Conservation (phyloP, 2,888 invertebrate species). For the Holacanthella duospinosa region DNA sequence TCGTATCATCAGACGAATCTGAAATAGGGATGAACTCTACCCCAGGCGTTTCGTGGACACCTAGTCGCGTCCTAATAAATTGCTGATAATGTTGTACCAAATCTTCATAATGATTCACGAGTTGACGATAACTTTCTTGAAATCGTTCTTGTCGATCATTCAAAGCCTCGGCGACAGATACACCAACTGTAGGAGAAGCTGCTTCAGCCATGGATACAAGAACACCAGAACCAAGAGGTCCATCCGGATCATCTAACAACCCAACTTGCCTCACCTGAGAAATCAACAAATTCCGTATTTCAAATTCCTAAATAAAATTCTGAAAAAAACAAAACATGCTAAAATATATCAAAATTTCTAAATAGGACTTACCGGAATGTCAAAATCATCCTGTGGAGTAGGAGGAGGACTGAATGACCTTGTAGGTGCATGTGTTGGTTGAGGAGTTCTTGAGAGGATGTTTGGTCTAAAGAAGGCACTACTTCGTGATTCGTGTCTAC, state of each 20-base stretch:
- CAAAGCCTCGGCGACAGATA: slow-evolving; percentile 14
- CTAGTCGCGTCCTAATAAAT: slow-evolving; percentile 22
- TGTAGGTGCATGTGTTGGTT: not conserved
- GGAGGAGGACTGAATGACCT: not conserved
- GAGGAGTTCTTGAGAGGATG: slow-evolving; percentile 17
- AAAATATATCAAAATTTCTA: not conserved
- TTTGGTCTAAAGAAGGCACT: slow-evolving; percentile 23
- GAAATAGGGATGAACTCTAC: not conserved
- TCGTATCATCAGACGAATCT: not conserved
- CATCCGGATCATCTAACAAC: not conserved
- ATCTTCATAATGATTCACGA: slow-evolving; percentile 36
- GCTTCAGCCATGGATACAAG: not conserved
- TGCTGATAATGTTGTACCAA: slow-evolving; percentile 34
- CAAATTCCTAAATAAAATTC: too few relatives aligned
- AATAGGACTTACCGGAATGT: slow-evolving; percentile 8
- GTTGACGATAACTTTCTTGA: slow-evolving; percentile 32
- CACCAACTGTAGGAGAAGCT: not conserved
- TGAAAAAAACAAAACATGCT: not conserved
- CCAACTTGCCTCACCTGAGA: not conserved
- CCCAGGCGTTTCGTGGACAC: too few relatives aligned
- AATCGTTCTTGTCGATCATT: slow-evolving; percentile 33
- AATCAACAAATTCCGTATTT: too few relatives aligned
- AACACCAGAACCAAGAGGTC: not conserved
- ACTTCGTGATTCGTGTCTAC: not conserved
- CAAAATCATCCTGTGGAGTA: not conserved